Evolutionary conservation across 2,113 vertebrate species (phyloP), one percentile per base, ranked within the genome.

Genomic region (Podarcis cretensis): DNA sequence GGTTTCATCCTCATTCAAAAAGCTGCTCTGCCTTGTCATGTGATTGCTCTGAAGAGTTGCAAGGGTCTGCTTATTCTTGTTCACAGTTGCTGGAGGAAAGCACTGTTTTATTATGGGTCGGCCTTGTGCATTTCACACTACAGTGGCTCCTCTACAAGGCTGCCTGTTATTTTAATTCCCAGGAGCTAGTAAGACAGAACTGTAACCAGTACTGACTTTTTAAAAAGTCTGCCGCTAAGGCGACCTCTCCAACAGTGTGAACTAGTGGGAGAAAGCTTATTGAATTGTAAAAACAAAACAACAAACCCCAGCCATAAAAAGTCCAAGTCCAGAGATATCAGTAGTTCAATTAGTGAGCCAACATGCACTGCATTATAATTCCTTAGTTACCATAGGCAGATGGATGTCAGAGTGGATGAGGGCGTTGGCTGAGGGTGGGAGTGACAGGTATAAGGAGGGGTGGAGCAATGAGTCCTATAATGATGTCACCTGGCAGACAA

Each of bases 1-100:
- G 25, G 35, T 57, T 87, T 90, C 48, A 78, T 87, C 63, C 63
- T 78, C 73, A 83, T 90, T 83, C 89, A 90, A 40, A 68, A 83
- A 87, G 74, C 32, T 40, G 18, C 30, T 63, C 79, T 69, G 73
- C 5, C 57, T 68, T 76, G 84, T 68, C 84, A 86, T 76, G 69
- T 75, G n/a, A 86, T 37, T 82, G 65, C 65, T 76, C 69, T 35
- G 21, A 83, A 86, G 48, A n/a, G 66, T 71, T 79, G 80, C 35
- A 71, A 65, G 79, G 73, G 35, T 40, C 79, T 86, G 71, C 25
- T 63, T 86, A n/a, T 86, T 82, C 54, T 54, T 57, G 71, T 68
- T 77, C 65, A 77, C 13, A 65, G 80, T 48, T 81, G 54, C 73
- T 83, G 5, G 54, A 89, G 74, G 48, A 86, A 83, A 86, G 79